These are phyloP conservation scores for Dichetophora obliterata DNA, from an alignment of 2,888 invertebrate genomes.

Conservation along the genomic window DNA sequence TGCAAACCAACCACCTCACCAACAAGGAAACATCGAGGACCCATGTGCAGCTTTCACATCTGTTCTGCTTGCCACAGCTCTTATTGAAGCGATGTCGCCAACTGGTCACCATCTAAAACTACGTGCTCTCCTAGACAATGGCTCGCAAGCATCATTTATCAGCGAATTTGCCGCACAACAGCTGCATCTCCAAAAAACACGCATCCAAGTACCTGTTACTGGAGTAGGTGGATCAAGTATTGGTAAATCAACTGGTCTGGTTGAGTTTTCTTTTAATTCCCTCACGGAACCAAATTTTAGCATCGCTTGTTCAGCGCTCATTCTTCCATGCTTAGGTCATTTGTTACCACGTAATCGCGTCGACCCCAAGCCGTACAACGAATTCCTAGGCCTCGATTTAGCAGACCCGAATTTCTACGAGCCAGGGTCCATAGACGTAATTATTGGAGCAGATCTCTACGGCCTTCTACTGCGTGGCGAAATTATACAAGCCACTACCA, in stretches of 20 bases:
- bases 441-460: conserved; percentile 42
- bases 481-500: conserved; percentile 17
- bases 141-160: conserved; percentile 42
- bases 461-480: conserved; percentile 38
- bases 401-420: conserved; percentile 38
- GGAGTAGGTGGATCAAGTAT: conserved; percentile 36
- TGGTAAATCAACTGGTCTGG: conserved; percentile 39
- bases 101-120: conserved; percentile 27
- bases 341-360: conserved; percentile 31
- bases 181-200: conserved; percentile 37
- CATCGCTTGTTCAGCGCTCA: conserved; percentile 35
- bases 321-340: conserved; percentile 40
- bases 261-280: conserved; percentile 36
- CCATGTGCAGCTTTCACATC: neutral
- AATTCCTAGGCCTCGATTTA: conserved; percentile 39
- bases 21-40: neutral
- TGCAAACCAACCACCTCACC: neutral
- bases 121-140: conserved; percentile 39
- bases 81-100: neutral
- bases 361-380: conserved; percentile 22
- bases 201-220: conserved; percentile 27
- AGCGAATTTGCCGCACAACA: conserved; percentile 45
- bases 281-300: conserved; percentile 41
- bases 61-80: neutral
- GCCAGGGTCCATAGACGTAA: conserved; percentile 41